Conservation (phyloP, 2,113 vertebrate species). For the Varanus komodoensis region DNA sequence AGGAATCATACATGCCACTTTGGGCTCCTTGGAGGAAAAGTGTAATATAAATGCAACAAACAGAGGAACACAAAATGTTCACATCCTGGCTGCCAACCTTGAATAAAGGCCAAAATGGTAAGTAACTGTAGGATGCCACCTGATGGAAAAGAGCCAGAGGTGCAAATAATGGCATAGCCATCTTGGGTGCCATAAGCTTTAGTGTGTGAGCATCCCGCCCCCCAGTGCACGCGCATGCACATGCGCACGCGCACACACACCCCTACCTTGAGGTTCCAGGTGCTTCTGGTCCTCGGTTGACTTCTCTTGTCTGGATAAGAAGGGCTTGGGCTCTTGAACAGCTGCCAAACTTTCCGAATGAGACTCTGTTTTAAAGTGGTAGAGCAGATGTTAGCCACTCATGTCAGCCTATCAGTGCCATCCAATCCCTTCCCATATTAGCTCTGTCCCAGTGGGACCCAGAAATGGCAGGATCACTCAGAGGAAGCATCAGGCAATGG, state of each 20-base stretch:
- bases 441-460: background rate
- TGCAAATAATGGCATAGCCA: background rate
- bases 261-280: background rate
- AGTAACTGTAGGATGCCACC: background rate
- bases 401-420: background rate
- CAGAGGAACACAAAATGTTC: background rate
- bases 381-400: background rate
- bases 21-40: too few species aligned
- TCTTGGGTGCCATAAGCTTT: accelerated
- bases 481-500: background rate
- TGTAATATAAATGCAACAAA: too few species aligned
- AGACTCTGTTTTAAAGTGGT: conserved; percentile 26
- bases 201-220: accelerated
- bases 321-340: accelerated
- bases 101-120: background rate
- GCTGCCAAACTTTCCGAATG: background rate
- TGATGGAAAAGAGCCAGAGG: background rate
- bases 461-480: background rate
- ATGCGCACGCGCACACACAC: background rate
- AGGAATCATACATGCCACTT: too few species aligned
- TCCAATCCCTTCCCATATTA: background rate
- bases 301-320: conserved; percentile 3
- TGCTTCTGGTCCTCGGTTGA: background rate
- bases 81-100: background rate
- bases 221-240: background rate